phyloP scores from a whole-genome alignment of 2,888 invertebrate species.

The Trissonchulus latispiculum region DNA sequence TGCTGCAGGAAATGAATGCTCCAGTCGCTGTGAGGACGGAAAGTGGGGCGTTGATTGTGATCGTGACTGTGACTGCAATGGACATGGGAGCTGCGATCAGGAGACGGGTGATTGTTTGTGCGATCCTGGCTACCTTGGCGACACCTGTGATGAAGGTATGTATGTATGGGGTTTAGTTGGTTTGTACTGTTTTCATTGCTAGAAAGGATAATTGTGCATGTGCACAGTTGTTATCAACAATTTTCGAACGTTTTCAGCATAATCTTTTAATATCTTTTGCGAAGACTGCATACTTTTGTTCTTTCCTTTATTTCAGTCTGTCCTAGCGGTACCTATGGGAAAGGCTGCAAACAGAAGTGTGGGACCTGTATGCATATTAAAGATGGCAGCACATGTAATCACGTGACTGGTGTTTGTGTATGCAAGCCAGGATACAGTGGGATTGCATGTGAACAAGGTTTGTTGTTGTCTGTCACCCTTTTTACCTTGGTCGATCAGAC shows the following conservation, averaged over 20 bases:
- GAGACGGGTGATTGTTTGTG: conserved; percentile 15
- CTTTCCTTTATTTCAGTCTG: too few relatives aligned
- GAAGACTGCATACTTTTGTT: too few relatives aligned
- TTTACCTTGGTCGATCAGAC: neutral
- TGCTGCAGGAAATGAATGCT: neutral
- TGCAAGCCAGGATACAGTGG: conserved; percentile 14
- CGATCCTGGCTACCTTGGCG: conserved; percentile 10
- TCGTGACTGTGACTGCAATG: conserved; percentile 65
- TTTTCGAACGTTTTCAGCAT: too few relatives aligned
- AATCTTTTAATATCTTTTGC: too few relatives aligned
- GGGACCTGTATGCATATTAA: neutral
- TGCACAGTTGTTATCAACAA: too few relatives aligned
- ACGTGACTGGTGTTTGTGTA: conserved; percentile 4
- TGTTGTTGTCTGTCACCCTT: neutral
- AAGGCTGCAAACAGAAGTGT: neutral
- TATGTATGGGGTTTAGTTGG: too few relatives aligned
- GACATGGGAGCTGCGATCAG: conserved; percentile 65
- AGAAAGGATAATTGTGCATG: too few relatives aligned
- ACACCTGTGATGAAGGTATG: conserved; percentile 6
- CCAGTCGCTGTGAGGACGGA: conserved; percentile 7
- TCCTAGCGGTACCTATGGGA: neutral
- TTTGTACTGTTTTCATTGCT: too few relatives aligned
- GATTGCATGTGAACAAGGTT: conserved; percentile 15
- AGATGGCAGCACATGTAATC: neutral
- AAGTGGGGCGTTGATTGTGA: conserved; percentile 56